Percentiles rank a stretch among this genome's conserved stretches.
These are phyloP conservation scores for Aricia artaxerxes DNA, from an alignment of 2,888 invertebrate species.

Conservation along the genomic window DNA sequence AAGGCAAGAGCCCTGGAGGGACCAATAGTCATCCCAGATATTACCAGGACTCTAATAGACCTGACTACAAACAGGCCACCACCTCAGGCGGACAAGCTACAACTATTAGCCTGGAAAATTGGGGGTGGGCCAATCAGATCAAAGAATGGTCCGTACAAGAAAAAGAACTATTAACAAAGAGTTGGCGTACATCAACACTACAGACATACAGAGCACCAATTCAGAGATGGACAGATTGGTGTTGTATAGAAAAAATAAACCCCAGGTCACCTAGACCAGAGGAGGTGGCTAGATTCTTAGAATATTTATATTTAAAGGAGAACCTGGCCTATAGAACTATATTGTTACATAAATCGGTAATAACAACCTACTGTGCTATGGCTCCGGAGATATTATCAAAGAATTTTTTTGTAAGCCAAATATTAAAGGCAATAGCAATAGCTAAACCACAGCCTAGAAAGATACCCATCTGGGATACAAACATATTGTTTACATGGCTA, in stretches of 20 bases:
- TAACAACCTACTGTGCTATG: constrained; percentile 35
- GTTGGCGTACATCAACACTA: too few relatives aligned
- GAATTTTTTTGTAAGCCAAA: constrained; percentile 8
- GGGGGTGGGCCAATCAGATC: too few relatives aligned
- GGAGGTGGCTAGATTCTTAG: constrained; percentile 34
- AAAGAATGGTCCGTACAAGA: too few relatives aligned
- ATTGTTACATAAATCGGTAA: constrained; percentile 37
- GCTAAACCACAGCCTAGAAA: not conserved
- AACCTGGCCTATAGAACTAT: constrained; percentile 36
- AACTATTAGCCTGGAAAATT: too few relatives aligned
- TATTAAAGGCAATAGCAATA: constrained; percentile 9
- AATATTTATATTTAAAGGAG: constrained; percentile 31
- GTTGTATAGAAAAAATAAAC: constrained; percentile 33
- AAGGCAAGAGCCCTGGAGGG: too few relatives aligned
- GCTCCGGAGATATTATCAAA: not conserved
- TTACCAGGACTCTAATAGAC: too few relatives aligned
- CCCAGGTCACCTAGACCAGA: constrained; percentile 31
- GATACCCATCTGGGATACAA: not conserved
- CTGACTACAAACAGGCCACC: too few relatives aligned
- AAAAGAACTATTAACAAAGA: too few relatives aligned
- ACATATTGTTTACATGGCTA: constrained; percentile 11
- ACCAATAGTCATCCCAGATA: too few relatives aligned
- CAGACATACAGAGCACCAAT: too few relatives aligned
- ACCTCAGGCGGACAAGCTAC: too few relatives aligned
- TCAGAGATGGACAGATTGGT: too few relatives aligned